Evolutionary conservation across 1,140 invertebrate species (phyloP), one percentile per base, ranked within the genome.

Genomic region (Camponotus vicinus): DNA sequence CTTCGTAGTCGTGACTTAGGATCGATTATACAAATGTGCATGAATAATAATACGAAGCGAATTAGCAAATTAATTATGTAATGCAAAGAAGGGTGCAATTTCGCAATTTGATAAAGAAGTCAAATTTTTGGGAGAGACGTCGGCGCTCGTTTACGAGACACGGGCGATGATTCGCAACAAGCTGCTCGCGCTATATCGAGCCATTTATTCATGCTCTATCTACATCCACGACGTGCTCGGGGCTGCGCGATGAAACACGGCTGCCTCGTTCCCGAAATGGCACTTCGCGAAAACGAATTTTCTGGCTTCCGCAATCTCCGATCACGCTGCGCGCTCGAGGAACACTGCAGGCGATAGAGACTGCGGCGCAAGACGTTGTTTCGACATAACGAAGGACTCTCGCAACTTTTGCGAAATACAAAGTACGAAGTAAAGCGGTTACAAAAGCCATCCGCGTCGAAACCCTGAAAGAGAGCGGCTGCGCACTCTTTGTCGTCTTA

Each of bases 201-300:
- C 87, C 86, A 91, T 91, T 91, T 91, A 88, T 91, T 91, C 90
- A 78, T 91, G 90, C 85, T 87, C 90, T 91, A 91, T 91, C 90
- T 91, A 86, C 90, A 91, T 87, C 90, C 87, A 59, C 89, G 78
- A 83, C 85, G 90, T 85, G 89, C 79, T 80, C 79, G 52, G 18
- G 63, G 83, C 70, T 73, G 70, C 83, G 64, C 82, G 90, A 89
- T 91, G 90, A 91, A 91, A 91, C 90, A 91, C 88, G 90, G 89
- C 84, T 75, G 87, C 82, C 86, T 87, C 90, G 86, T 91, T 91
- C 89, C 88, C 85, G 78, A 91, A 91, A 91, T 89, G 90, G 88
- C 89, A 89, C 89, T 91, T 91, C 55, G 87, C 70, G 87, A 85
- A 87, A 91, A 91, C 90, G 90, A 91, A 91, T 91, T 90, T 91